Conservation (phyloP, 2,113 vertebrate species). For the Grammatotria lemairii region DNA sequence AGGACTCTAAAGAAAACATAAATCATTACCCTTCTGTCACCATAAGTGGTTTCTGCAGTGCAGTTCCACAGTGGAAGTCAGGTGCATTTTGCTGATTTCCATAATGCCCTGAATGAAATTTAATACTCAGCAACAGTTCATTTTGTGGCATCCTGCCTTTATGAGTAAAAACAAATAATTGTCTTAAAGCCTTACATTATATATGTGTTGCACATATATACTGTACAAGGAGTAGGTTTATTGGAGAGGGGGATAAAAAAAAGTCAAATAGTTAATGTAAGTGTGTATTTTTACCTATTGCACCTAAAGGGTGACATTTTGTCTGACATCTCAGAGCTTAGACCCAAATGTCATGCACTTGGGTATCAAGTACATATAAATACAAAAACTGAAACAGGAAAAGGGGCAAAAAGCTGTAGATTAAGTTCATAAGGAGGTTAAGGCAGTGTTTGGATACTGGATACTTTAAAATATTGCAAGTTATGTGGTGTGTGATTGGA, state of each 20-base stretch:
- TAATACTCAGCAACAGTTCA: background rate
- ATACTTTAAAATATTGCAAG: background rate
- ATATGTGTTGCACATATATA: background rate
- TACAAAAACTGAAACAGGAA: background rate
- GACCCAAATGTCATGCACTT: constrained; percentile 2
- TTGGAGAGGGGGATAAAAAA: background rate
- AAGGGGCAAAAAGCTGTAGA: background rate
- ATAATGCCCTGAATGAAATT: constrained; percentile 6
- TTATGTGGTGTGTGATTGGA: background rate
- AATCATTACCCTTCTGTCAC: constrained; percentile 13
- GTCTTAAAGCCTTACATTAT: background rate
- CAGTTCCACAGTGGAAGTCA: constrained; percentile 4
- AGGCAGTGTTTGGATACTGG: background rate
- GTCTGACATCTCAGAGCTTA: background rate
- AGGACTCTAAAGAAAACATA: constrained; percentile 5
- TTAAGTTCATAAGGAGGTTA: background rate
- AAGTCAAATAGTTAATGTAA: background rate
- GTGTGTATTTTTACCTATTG: background rate
- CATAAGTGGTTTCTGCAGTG: constrained; percentile 15
- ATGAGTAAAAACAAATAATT: background rate
- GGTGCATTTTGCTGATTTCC: constrained; percentile 8
- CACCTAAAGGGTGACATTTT: background rate
- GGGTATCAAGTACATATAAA: background rate
- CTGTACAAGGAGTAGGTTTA: background rate
- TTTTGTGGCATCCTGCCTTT: background rate